Conservation (phyloP, 2,113 vertebrate genomes). For the Lophotis ruficrista region DNA sequence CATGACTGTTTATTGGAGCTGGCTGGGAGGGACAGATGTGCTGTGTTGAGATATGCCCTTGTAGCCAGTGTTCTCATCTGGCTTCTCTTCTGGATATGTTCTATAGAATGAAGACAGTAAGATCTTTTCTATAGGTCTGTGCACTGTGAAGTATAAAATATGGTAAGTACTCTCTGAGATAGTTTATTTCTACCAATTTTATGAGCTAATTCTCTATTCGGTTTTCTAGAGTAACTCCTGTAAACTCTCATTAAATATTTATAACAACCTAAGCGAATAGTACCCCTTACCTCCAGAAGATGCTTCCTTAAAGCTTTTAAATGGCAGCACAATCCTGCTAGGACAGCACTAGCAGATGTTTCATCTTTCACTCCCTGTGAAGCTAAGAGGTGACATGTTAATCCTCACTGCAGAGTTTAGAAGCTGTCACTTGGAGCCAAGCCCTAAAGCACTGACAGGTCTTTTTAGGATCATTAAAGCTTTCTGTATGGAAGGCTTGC, state of each 20-base stretch:
- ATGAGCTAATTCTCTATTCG: not conserved
- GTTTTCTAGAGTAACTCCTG: not conserved
- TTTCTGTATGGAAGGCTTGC: not conserved
- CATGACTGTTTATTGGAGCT: not conserved
- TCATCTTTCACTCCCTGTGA: not conserved
- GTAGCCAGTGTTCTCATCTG: not conserved
- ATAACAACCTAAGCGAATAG: not conserved
- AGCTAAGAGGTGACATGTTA: conserved; percentile 3
- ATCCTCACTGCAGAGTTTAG: not conserved
- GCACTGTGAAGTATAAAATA: not conserved
- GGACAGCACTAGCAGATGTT: conserved; percentile 3
- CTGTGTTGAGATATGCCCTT: not conserved
- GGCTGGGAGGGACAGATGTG: not conserved
- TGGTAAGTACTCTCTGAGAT: not conserved
- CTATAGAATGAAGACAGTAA: not conserved
- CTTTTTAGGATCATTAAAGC: not conserved
- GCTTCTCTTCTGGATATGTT: not conserved
- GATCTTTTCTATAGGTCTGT: not conserved
- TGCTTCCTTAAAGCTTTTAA: not conserved
- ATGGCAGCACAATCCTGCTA: not conserved
- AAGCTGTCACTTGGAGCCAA: not conserved
- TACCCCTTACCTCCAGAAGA: not conserved
- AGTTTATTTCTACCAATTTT: not conserved
- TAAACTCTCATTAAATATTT: not conserved
- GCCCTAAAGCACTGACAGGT: not conserved